A percentile compares a stretch with the other conserved stretches of the same genome.
Evolutionary conservation across 1,140 invertebrate species (phyloP).

Genomic region (Bombus terrestris): DNA sequence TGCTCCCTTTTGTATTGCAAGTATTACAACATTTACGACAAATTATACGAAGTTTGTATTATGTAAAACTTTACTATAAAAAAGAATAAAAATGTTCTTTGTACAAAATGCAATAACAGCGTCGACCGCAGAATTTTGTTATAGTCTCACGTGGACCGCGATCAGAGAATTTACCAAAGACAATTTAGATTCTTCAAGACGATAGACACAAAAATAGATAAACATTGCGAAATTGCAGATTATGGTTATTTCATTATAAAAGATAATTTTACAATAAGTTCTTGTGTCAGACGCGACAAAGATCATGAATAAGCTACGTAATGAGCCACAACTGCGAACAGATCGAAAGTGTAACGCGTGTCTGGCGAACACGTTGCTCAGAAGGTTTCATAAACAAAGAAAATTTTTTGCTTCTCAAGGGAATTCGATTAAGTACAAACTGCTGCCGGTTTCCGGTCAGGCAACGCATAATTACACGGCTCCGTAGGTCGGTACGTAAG

Average conservation of each 20-base stretch:
- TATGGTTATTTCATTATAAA: too few relatives aligned
- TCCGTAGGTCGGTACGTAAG: conserved; percentile 50
- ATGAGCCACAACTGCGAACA: neutral
- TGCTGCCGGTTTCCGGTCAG: conserved; percentile 73
- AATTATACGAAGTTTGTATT: too few relatives aligned
- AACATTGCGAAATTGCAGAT: too few relatives aligned
- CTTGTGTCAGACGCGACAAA: neutral
- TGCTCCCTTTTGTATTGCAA: neutral
- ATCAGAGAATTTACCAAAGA: too few relatives aligned
- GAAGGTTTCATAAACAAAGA: conserved; percentile 62
- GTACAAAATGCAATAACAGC: too few relatives aligned
- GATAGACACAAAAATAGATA: too few relatives aligned
- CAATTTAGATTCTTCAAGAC: too few relatives aligned
- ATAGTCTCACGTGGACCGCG: too few relatives aligned
- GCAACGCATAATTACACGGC: conserved; percentile 76
- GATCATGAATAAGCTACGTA: neutral
- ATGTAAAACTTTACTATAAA: too few relatives aligned
- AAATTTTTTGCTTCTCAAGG: conserved; percentile 56
- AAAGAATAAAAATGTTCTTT: too few relatives aligned
- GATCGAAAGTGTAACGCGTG: neutral
- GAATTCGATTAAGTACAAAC: conserved; percentile 64
- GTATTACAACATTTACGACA: too few relatives aligned
- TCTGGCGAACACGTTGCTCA: neutral
- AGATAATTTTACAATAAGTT: neutral
- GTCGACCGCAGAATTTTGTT: too few relatives aligned